Percentiles rank a stretch among this genome's conserved stretches.
phyloP scores from a whole-genome alignment of 2,113 vertebrate species.

The Scopus umbretta region DNA sequence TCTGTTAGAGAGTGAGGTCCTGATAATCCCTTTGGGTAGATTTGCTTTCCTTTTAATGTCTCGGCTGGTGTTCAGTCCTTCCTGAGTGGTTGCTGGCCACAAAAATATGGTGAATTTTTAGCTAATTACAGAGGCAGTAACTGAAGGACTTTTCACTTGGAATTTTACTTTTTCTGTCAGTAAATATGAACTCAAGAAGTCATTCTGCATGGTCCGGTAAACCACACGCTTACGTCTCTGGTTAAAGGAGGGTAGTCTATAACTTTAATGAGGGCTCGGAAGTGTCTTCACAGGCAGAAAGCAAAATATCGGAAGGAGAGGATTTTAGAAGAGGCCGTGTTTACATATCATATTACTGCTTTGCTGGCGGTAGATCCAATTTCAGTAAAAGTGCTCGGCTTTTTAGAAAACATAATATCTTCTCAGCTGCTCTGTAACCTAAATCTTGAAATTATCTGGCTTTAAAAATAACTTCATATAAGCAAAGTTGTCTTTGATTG shows the following conservation, averaged over 20 bases:
- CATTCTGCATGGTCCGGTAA: neutral
- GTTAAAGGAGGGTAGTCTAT: neutral
- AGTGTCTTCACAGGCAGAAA: neutral
- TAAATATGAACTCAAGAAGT: neutral
- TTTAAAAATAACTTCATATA: neutral
- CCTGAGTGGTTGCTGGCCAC: neutral
- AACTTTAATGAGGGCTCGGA: neutral
- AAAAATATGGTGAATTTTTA: neutral
- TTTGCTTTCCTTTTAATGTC: neutral
- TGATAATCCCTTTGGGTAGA: neutral
- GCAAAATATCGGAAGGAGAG: neutral
- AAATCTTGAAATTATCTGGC: neutral
- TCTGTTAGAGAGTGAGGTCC: neutral
- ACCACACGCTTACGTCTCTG: accelerated
- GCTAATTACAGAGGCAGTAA: neutral
- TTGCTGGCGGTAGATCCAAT: neutral
- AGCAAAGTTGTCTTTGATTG: neutral
- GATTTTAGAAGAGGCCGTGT: neutral
- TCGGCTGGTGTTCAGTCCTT: neutral
- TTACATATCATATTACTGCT: neutral
- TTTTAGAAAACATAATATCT: neutral
- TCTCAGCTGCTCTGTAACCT: neutral
- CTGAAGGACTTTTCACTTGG: neutral
- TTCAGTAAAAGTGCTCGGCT: neutral
- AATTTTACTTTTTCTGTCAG: neutral